Conservation (phyloP, 2,113 vertebrate genomes). For the Montifringilla adamsi region DNA sequence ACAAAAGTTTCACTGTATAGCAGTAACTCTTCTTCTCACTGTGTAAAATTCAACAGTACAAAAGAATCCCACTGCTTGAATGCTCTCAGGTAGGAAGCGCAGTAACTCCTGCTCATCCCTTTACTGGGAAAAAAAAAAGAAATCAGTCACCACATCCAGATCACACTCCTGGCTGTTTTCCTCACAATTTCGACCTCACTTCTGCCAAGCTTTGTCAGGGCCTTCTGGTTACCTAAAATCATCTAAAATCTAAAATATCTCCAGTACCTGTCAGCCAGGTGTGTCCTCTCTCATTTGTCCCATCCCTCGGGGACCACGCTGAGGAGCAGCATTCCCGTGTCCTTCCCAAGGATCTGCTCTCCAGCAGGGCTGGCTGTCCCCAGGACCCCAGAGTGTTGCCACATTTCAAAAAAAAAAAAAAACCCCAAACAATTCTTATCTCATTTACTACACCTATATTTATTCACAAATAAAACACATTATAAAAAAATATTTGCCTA, state of each 20-base stretch:
- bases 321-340: neutral
- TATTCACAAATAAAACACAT: too few relatives aligned
- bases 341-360: neutral
- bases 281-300: neutral
- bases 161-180: neutral
- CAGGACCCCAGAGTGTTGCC: fast-evolving
- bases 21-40: neutral
- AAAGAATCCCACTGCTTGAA: neutral
- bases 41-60: neutral
- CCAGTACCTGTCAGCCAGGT: neutral
- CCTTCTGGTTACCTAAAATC: neutral
- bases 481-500: too few relatives aligned
- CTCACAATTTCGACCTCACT: neutral
- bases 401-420: too few relatives aligned
- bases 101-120: neutral
- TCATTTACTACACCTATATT: too few relatives aligned
- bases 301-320: neutral
- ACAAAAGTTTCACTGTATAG: neutral
- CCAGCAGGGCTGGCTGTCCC: neutral
- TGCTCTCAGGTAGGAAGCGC: neutral
- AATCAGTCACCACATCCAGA: neutral
- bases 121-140: neutral
- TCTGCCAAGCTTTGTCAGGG: neutral
- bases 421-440: too few relatives aligned
- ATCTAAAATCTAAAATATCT: neutral